Evolutionary conservation across 2,113 vertebrate species (phyloP).

Genomic region (Serinus canaria): DNA sequence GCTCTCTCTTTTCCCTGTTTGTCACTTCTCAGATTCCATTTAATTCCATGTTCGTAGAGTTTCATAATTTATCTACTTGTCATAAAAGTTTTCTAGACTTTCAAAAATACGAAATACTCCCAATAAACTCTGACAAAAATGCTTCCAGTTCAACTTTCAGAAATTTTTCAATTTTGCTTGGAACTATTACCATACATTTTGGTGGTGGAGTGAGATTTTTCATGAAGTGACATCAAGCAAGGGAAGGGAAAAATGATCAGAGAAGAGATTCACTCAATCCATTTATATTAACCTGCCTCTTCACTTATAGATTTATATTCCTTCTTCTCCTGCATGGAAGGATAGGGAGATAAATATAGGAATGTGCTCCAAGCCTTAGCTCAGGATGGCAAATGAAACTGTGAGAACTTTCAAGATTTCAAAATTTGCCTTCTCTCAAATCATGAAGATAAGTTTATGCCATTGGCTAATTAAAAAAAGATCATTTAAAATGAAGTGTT

Average conservation of each 20-base stretch:
- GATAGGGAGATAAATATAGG: conserved; percentile 13
- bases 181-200: conserved; percentile 69
- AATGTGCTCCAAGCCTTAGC: not conserved
- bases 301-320: conserved; percentile 61
- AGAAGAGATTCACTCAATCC: conserved; percentile 65
- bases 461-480: not conserved
- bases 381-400: not conserved
- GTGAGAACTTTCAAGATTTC: not conserved
- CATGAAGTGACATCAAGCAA: conserved; percentile 54
- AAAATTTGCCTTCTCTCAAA: not conserved
- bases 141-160: conserved; percentile 73
- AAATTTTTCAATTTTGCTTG: conserved; percentile 78
- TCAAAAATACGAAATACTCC: conserved; percentile 67
- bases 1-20: conserved; percentile 76
- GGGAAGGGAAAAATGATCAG: conserved; percentile 62
- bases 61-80: conserved; percentile 79
- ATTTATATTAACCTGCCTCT: conserved; percentile 60
- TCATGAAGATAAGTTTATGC: not conserved
- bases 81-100: conserved; percentile 79
- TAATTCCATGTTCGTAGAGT: conserved; percentile 73
- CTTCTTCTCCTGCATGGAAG: conserved; percentile 11
- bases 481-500: not conserved
- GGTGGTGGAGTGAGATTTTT: conserved; percentile 51
- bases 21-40: conserved; percentile 79
- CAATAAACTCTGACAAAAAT: conserved; percentile 75